Base-by-base conservation (phyloP, 2,888 invertebrate species). In the Cosmia trapezina region DNA sequence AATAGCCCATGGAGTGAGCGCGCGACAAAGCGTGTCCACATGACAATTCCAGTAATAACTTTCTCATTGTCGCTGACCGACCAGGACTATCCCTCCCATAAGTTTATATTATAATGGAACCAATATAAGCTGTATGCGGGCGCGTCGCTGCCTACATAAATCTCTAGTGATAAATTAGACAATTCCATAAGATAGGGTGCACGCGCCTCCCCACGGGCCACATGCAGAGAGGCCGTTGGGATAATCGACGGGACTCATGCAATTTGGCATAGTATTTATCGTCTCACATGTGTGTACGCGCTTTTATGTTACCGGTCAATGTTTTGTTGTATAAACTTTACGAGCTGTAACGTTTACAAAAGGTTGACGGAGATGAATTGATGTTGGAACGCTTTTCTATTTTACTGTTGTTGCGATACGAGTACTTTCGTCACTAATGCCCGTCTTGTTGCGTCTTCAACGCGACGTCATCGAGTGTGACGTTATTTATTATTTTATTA, bases 131-230 rank as follows among this genome's bases (percentile, higher is more conserved):
- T 77, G 87, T 89, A 93, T 93, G 91, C 94, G 92, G 92, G 93
- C 85, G 89, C 90, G 92, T 92, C 92, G 89, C 87, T 91, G 89
- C 86, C 87, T 90, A 91, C 87, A 93, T 93, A 93, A 94, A 93
- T 93, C 92, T 93, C 87, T 79, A 84, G 90, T 91, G 93, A 93
- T 93, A 93, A 93, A 94, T 94, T 93, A 93, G 92, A 90, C 92
- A 90, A 93, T 93, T 93, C 92, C 87, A 89, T 90, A 91, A 92
- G 92, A 91, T 93, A 91, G 92, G 92, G 91, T 91, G 91, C 91
- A 89, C 90, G 86, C 84, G 89, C 76, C 74, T 63, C 88, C 88
- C 88, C 78, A 73, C 81, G 81, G 86, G 85, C 88, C 89, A 80
- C 89, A 88, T 89, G 90, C 90, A 87, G 88, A 84, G 89, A 87